A percentile compares a stretch with the other conserved stretches of the same genome.
Evolutionary conservation across 2,888 invertebrate genomes (phyloP).

Genomic region (Lasius platythorax): DNA sequence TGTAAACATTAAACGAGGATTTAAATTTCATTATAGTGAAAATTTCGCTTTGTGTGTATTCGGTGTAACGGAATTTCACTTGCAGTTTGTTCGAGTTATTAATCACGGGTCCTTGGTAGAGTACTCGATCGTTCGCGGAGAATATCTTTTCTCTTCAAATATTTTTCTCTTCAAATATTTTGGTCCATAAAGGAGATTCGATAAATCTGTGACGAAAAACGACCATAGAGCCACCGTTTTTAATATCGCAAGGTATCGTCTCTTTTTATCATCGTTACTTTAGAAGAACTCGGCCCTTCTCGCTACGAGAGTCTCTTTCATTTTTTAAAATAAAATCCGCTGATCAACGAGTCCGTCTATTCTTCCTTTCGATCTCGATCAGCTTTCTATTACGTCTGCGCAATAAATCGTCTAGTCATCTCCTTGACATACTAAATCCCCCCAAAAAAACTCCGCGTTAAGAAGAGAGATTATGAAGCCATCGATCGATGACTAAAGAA

Average conservation of each 20-base stretch:
- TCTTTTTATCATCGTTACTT: constrained; percentile 58
- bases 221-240: constrained; percentile 16
- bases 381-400: constrained; percentile 67
- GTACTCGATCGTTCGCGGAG: constrained; percentile 16
- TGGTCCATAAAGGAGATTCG: constrained; percentile 38
- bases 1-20: constrained; percentile 49
- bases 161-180: constrained; percentile 47
- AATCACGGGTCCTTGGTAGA: constrained; percentile 32
- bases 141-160: constrained; percentile 41
- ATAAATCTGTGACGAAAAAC: constrained; percentile 45
- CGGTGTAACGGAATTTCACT: constrained; percentile 43
- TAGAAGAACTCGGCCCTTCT: constrained; percentile 38
- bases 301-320: constrained; percentile 48
- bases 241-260: constrained; percentile 22
- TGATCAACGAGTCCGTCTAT: constrained; percentile 46
- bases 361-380: constrained; percentile 56
- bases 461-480: constrained; percentile 73
- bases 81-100: constrained; percentile 48
- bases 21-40: constrained; percentile 50
- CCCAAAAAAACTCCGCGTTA: constrained; percentile 48
- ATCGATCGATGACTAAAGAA: constrained; percentile 74
- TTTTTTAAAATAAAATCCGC: constrained; percentile 58
- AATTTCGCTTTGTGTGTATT: constrained; percentile 42
- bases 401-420: constrained; percentile 74
- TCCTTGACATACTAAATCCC: constrained; percentile 64